phyloP scores from a whole-genome alignment of 1,140 invertebrate genomes.

The Phthorimaea operculella region DNA sequence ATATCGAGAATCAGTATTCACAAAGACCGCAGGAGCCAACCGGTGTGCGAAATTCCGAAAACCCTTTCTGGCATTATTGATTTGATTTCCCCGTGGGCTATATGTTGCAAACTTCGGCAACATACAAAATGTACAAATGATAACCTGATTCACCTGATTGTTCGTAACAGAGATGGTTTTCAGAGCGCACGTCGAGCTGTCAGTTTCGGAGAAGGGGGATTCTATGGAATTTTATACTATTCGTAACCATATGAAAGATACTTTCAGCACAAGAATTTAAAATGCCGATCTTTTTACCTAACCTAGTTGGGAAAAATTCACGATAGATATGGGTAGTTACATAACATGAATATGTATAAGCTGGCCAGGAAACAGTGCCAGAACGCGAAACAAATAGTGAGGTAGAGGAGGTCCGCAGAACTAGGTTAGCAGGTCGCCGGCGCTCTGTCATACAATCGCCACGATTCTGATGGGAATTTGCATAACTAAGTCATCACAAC shows the following conservation, averaged over 20 bases:
- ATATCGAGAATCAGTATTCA: background rate
- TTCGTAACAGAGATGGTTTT: no score
- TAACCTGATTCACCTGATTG: no score
- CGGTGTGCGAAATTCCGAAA: slow-evolving; percentile 14
- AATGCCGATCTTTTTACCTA: no score
- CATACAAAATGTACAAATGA: no score
- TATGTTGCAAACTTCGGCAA: no score
- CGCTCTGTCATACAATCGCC: slow-evolving; percentile 43
- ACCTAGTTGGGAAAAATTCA: background rate
- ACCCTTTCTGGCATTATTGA: slow-evolving; percentile 15
- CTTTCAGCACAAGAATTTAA: no score
- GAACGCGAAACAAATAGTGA: slow-evolving; percentile 56
- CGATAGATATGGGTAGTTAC: background rate
- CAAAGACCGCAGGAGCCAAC: background rate
- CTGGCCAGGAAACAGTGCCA: slow-evolving; percentile 49
- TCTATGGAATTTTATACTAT: no score
- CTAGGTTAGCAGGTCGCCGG: slow-evolving; percentile 57
- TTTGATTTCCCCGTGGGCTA: slow-evolving; percentile 18
- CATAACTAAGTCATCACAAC: no score
- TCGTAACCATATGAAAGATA: no score
- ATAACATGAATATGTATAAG: slow-evolving; percentile 44
- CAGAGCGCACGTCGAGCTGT: no score
- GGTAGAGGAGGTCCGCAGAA: slow-evolving; percentile 48
- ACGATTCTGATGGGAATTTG: no score
- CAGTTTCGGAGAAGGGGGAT: no score